These are phyloP conservation scores for Agonopterix heracliana DNA, from an alignment of 2,888 invertebrate species.

Conservation along the genomic window DNA sequence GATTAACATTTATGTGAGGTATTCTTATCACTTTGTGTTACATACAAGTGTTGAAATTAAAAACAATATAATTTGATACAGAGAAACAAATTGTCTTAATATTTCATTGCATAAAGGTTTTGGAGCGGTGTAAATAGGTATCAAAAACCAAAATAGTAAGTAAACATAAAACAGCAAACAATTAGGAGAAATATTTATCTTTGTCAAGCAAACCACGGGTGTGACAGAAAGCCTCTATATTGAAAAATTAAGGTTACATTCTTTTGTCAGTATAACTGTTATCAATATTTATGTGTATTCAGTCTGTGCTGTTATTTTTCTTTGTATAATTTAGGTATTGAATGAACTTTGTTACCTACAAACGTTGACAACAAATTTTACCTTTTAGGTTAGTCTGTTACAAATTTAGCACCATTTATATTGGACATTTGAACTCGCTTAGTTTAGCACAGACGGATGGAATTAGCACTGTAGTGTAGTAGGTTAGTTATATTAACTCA, in stretches of 20 bases:
- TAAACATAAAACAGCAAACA: background rate
- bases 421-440: constrained; percentile 15
- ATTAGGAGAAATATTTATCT: constrained; percentile 1
- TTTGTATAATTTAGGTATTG: background rate
- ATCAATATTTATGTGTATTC: constrained; percentile 3
- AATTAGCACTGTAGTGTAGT: constrained; percentile 12
- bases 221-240: background rate
- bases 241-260: constrained; percentile 3
- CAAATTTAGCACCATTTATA: constrained; percentile 4
- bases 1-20: no score
- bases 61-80: no score
- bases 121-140: background rate
- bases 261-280: constrained; percentile 4
- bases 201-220: constrained; percentile 1
- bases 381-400: constrained; percentile 10
- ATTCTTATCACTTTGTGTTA: no score
- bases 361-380: no score
- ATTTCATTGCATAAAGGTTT: no score
- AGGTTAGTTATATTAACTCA: constrained; percentile 34
- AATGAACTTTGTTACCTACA: no score
- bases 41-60: no score
- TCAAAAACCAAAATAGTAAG: background rate
- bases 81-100: no score
- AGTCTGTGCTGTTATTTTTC: background rate
- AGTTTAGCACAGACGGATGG: constrained; percentile 13